Evolutionary conservation across 2,888 invertebrate species (phyloP), one percentile per base, ranked within the genome.

Genomic region (Trachelus troglodyta): DNA sequence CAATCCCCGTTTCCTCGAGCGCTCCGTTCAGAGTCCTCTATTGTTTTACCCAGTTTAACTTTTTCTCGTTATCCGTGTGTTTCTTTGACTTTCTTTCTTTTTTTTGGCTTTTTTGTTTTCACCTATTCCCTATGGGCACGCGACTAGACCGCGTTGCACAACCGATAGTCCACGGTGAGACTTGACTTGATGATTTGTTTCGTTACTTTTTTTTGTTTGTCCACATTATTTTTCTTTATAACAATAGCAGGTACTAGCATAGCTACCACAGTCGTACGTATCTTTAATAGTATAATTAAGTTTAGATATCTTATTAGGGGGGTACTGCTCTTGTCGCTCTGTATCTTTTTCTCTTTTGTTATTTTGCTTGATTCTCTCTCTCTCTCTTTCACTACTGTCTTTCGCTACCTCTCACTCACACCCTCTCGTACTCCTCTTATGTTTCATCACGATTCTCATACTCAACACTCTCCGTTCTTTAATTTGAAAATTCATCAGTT

Each of bases 241-340:
- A 90, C 89, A 90, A 91, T 91, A 91, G 92, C 92, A 92, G 92
- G 92, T 92, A 92, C 92, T 91, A 92, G 91, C 92, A 92, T 92
- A 92, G 92, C 92, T 92, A 92, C 92, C 91, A 92, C 92, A 92
- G 92, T 91, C 91, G 90, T 92, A 91, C 91, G 91, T 91, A 91
- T 91, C 90, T 90, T 91, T 90, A 89, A 90, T 89, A 89, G 89
- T 89, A 89, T 83, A 89, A 86, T 90, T 90, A 89, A 89, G 87
- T 88, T 89, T 88, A 88, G 88, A 88, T 90, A 88, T 40, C 40
- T 87, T 88, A 88, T 86, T 87, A 87, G 82, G 86, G 79, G 86
- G 87, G 84, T 87, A 84, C 86, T 84, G 85, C 77, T 69, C 69
- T 79, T 69, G 68, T 79, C 15, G 15, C 40, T 40, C 40, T 15